Percentiles rank a stretch among this genome's conserved stretches.
Evolutionary conservation across 2,113 vertebrate species (phyloP).

Genomic region (Capreolus pygargus): DNA sequence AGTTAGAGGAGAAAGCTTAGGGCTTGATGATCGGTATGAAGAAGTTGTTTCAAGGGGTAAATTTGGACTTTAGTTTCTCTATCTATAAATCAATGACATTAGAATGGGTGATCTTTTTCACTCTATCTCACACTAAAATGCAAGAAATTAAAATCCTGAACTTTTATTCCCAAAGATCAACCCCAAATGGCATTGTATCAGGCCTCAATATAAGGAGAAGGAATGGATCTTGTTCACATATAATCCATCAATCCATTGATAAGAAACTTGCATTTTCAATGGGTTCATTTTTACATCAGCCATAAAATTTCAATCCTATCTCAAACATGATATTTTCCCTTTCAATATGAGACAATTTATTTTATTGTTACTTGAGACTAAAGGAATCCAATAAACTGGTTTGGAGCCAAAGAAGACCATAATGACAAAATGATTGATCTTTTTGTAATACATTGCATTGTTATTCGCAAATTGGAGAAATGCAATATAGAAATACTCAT

Average conservation of each 20-base stretch:
- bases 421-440: slow-evolving; percentile 72
- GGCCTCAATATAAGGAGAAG: neutral
- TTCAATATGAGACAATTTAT: slow-evolving; percentile 70
- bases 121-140: neutral
- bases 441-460: slow-evolving; percentile 55
- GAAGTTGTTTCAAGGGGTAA: neutral
- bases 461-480: slow-evolving; percentile 64
- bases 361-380: slow-evolving; percentile 72
- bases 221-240: neutral
- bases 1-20: neutral
- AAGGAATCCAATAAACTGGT: slow-evolving; percentile 67
- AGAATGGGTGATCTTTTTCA: neutral
- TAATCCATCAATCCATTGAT: slow-evolving; percentile 20
- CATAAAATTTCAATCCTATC: slow-evolving; percentile 64
- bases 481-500: slow-evolving; percentile 55
- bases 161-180: neutral
- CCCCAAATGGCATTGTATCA: neutral
- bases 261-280: slow-evolving; percentile 58
- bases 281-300: slow-evolving; percentile 52
- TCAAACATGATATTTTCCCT: slow-evolving; percentile 63
- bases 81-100: neutral
- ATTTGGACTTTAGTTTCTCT: neutral
- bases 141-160: neutral
- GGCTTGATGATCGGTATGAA: neutral
- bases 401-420: slow-evolving; percentile 61